Evolutionary conservation across 2,797 vertebrate species (phyloP).

Genomic region (Mus minutoides): DNA sequence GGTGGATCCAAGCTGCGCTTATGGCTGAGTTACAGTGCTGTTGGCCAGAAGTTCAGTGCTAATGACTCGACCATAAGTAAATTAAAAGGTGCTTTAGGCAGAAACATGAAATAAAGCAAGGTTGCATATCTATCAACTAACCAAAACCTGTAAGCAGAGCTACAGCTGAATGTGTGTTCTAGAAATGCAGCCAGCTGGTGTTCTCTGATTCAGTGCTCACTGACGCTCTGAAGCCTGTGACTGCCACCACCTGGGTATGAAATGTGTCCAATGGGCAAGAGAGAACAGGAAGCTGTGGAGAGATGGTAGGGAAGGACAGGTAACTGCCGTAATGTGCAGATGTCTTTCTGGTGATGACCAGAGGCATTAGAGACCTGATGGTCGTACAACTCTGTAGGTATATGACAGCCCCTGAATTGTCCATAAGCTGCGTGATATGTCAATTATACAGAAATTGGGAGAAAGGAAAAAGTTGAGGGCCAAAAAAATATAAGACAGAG

Average conservation of each 20-base stretch:
- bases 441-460: not conserved
- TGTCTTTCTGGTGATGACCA: not conserved
- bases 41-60: not conserved
- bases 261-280: not conserved
- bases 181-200: not conserved
- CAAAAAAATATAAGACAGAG: not conserved
- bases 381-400: not conserved
- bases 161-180: not conserved
- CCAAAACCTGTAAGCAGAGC: not conserved
- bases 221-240: not conserved
- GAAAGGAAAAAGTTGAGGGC: not conserved
- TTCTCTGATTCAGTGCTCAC: not conserved
- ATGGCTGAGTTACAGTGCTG: not conserved
- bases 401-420: not conserved
- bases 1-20: not conserved
- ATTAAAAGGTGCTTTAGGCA: not conserved
- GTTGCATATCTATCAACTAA: not conserved
- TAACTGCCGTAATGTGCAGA: too few relatives aligned
- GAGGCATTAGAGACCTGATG: not conserved
- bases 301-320: not conserved
- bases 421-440: not conserved
- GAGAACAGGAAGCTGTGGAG: not conserved
- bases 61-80: not conserved
- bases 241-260: too few relatives aligned
- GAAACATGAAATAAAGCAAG: not conserved